Evolutionary conservation across 2,113 vertebrate species (phyloP).

Genomic region (Steatornis caripensis): DNA sequence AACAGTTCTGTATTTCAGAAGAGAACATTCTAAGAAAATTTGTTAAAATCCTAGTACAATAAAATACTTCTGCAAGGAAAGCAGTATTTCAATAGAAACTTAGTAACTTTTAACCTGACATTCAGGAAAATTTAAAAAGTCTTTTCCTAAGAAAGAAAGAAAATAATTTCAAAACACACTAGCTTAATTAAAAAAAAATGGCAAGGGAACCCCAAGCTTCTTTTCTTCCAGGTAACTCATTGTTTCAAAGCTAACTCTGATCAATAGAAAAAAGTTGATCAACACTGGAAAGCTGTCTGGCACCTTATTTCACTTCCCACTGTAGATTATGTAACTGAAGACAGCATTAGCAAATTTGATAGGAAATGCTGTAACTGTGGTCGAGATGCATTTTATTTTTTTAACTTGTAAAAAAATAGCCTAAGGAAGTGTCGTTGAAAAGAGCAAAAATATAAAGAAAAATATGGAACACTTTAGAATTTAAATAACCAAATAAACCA

Average conservation of each 20-base stretch:
- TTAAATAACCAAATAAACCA: neutral
- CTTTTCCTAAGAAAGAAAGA: neutral
- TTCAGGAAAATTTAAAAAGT: neutral
- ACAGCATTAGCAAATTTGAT: neutral
- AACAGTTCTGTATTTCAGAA: neutral
- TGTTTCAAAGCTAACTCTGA: neutral
- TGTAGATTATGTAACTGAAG: neutral
- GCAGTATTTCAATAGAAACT: neutral
- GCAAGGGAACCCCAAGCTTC: neutral
- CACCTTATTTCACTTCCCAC: neutral
- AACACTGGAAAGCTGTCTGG: neutral
- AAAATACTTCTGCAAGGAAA: neutral
- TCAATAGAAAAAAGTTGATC: neutral
- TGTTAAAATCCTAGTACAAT: neutral
- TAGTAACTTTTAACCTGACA: neutral
- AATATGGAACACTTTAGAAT: neutral
- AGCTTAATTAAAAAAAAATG: neutral
- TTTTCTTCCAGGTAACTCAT: neutral
- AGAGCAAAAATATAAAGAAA: neutral
- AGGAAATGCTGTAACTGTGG: neutral
- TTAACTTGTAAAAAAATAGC: neutral
- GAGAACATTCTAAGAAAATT: neutral
- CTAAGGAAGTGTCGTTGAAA: neutral
- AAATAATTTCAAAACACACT: neutral
- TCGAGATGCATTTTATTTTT: neutral